Percentiles rank a stretch among this genome's conserved stretches.
Evolutionary conservation across 2,888 invertebrate genomes (phyloP).

Genomic region (Ormia ochracea): DNA sequence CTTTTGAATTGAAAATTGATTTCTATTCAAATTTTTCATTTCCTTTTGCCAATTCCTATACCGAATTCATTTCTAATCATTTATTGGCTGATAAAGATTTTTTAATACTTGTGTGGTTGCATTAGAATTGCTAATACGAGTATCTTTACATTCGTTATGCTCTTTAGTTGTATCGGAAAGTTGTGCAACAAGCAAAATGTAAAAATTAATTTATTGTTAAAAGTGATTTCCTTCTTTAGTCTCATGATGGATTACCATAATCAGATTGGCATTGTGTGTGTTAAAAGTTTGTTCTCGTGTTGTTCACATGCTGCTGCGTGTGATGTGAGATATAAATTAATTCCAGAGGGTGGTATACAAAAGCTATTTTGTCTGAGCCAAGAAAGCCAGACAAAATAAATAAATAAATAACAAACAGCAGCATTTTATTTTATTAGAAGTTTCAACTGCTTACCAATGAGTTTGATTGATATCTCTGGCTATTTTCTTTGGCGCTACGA

Average conservation of each 20-base stretch:
- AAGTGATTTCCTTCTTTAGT: conserved; percentile 44
- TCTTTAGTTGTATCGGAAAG: neutral
- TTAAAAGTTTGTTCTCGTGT: neutral
- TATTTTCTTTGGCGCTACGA: neutral
- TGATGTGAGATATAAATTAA: conserved; percentile 10
- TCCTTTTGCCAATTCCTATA: neutral
- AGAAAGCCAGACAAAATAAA: neutral
- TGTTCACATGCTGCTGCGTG: neutral
- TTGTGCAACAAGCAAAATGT: neutral
- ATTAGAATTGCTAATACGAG: neutral
- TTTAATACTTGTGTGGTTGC: neutral
- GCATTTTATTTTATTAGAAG: conserved; percentile 21
- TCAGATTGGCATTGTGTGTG: conserved; percentile 20
- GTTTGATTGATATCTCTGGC: conserved; percentile 31
- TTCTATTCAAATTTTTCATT: neutral
- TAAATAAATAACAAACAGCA: neutral
- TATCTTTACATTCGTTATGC: neutral
- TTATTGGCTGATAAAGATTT: neutral
- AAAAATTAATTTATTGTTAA: neutral
- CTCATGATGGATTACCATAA: conserved; percentile 58
- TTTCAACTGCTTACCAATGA: neutral
- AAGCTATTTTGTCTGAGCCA: neutral
- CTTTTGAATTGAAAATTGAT: neutral
- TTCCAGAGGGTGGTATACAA: neutral
- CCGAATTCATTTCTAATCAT: neutral